Base-by-base conservation (phyloP, 2,113 vertebrate species). In the Nibea albiflora region DNA sequence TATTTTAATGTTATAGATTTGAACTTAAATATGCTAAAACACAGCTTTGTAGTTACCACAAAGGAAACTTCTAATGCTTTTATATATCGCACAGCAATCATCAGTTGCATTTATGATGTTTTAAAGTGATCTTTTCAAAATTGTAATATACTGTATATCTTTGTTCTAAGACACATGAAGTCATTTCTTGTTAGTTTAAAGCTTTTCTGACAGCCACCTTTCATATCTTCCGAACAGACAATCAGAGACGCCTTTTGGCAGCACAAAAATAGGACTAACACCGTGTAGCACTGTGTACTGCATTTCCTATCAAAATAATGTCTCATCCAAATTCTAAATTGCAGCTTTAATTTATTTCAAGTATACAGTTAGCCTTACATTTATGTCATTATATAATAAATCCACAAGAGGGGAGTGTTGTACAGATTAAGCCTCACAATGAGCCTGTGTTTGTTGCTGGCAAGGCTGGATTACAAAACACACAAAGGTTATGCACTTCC, bases 331-430 rank as follows among this genome's bases (percentile, higher is more conserved):
- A 20, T 35, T 26, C 4, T 57, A 17, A 15, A 39, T 3, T 39
- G 15, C 20, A 67, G 3, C 1, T 28, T 39, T 5, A n/a, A 52
- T 50, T 19, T 22, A 58, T 64, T 22, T 61, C 44, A 60, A 6
- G n/a, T 70, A 10, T 14, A 20, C 5, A 31, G 52, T 17, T 19
- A 3, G 8, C 28, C 15, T 20, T 11, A 2, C 1, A 39, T 54
- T 54, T 57, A 24, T 56, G 53, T 73, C 8, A 19, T 7, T 73
- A 39, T 20, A 44, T 8, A 12, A 42, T 54, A 62, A 7, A 2
- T 47, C 63, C 71, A 75, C 79, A 50, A 69, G 79, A 69, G 71
- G 54, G 46, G 2, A 47, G 71, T 73, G 28, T 28, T 12, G 4
- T 24, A n/a, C 52, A 44, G 46, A 44, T 24, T 17, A 12, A 31